Conservation (phyloP, 2,888 invertebrate genomes). For the Athetis lepigone region DNA sequence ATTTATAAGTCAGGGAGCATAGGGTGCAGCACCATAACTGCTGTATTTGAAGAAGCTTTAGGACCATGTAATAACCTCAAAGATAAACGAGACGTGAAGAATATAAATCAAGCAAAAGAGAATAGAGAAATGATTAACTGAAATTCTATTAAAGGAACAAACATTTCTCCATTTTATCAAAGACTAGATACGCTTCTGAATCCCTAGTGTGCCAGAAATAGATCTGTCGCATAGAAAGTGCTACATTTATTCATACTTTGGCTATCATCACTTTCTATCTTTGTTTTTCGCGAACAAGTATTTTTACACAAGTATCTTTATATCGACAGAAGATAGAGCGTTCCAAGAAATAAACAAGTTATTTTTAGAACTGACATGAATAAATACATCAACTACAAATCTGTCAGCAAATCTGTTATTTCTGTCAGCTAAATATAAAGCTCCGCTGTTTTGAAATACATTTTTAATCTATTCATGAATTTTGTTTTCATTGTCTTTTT, state of each 20-base stretch:
- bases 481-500: slow-evolving; percentile 18
- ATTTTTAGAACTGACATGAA: slow-evolving; percentile 47
- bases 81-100: not conserved
- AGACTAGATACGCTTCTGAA: not conserved
- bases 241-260: slow-evolving; percentile 29
- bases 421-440: slow-evolving; percentile 48
- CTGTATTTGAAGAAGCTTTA: not conserved
- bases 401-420: slow-evolving; percentile 43
- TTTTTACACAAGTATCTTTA: slow-evolving; percentile 16
- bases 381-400: slow-evolving; percentile 46
- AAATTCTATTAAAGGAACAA: not conserved
- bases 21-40: not conserved
- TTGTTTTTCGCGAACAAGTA: slow-evolving; percentile 24
- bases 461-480: slow-evolving; percentile 21
- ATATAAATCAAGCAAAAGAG: not conserved
- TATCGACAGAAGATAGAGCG: slow-evolving; percentile 33
- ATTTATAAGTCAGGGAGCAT: not conserved
- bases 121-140: not conserved
- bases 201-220: not conserved
- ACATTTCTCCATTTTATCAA: not conserved
- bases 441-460: slow-evolving; percentile 12
- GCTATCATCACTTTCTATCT: slow-evolving; percentile 32
- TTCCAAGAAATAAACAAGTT: slow-evolving; percentile 44
- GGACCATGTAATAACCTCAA: not conserved
- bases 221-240: slow-evolving; percentile 14